A percentile compares a stretch with the other conserved stretches of the same genome.
phyloP scores from a whole-genome alignment of 2,888 invertebrate species.

The Amaurobius ferox region DNA sequence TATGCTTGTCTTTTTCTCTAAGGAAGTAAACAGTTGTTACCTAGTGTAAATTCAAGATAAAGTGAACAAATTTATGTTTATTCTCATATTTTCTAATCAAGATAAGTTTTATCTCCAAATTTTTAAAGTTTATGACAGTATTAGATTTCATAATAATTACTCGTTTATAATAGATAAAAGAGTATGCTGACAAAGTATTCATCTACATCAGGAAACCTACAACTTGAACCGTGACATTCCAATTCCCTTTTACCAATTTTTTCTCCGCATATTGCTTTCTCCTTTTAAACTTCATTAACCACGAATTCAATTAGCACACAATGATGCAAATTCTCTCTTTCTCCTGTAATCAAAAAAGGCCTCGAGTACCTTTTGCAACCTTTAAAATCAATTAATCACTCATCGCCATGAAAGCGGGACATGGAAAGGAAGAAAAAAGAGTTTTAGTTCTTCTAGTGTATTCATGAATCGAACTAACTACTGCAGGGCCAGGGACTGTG shows the following conservation, averaged over 20 bases:
- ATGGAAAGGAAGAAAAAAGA: conserved; percentile 19
- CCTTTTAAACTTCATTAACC: conserved; percentile 65
- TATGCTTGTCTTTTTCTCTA: too few relatives aligned
- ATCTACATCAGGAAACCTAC: conserved; percentile 8
- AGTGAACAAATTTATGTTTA: too few relatives aligned
- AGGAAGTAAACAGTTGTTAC: too few relatives aligned
- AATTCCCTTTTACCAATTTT: neutral
- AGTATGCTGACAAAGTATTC: too few relatives aligned
- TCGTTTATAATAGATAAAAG: too few relatives aligned
- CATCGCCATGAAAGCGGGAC: conserved; percentile 18
- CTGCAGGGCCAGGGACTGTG: conserved; percentile 54
- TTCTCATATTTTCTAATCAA: too few relatives aligned
- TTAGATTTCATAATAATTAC: too few relatives aligned
- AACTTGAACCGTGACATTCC: conserved; percentile 1
- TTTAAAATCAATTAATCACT: conserved; percentile 71
- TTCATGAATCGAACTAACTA: conserved; percentile 66
- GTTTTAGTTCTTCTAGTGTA: conserved; percentile 29
- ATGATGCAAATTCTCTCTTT: conserved; percentile 65
- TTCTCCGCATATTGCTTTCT: conserved; percentile 26
- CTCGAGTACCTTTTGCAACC: conserved; percentile 62
- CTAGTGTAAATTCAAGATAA: too few relatives aligned
- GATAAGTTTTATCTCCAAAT: too few relatives aligned
- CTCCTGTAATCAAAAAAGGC: conserved; percentile 21
- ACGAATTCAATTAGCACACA: conserved; percentile 62
- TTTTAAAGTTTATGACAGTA: too few relatives aligned